Conservation (phyloP, 2,113 vertebrate species). For the Callionymus lyra region DNA sequence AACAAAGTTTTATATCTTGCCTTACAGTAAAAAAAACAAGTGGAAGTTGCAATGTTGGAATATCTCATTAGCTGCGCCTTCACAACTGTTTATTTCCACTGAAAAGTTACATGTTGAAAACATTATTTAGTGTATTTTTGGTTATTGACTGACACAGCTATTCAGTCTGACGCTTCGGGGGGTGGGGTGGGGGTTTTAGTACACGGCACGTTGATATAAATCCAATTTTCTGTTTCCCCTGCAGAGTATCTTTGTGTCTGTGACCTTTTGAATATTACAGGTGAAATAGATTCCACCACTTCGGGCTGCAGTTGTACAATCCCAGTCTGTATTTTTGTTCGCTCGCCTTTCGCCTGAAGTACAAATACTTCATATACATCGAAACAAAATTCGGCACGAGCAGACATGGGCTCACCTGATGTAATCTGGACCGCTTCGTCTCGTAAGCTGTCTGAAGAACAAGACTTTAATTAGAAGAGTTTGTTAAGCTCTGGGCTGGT, state of each 20-base stretch:
- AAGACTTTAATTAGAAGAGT: conserved; percentile 69
- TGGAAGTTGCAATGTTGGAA: not conserved
- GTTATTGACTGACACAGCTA: conserved; percentile 53
- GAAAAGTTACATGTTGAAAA: conserved; percentile 20
- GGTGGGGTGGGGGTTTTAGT: conserved; percentile 17
- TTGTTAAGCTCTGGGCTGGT: conserved; percentile 56
- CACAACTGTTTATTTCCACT: not conserved
- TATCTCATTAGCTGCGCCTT: not conserved
- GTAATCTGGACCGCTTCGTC: no score
- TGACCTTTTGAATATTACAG: not conserved
- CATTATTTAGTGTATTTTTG: conserved; percentile 52
- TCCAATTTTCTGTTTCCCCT: conserved; percentile 39
- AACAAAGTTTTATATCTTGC: no score
- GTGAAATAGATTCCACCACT: conserved; percentile 1
- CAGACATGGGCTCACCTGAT: no score
- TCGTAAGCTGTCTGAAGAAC: conserved; percentile 65
- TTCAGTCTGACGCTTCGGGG: conserved; percentile 22
- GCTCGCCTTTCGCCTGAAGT: no score
- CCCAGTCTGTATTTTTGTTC: no score
- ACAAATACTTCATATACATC: no score
- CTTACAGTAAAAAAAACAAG: no score
- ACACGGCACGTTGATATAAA: conserved; percentile 45
- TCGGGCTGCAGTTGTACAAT: conserved; percentile 2
- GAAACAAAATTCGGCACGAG: no score
- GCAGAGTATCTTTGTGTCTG: conserved; percentile 15